These are phyloP conservation scores for Galeopterus variegatus DNA, from an alignment of 2,113 vertebrate genomes.

Conservation along the genomic window DNA sequence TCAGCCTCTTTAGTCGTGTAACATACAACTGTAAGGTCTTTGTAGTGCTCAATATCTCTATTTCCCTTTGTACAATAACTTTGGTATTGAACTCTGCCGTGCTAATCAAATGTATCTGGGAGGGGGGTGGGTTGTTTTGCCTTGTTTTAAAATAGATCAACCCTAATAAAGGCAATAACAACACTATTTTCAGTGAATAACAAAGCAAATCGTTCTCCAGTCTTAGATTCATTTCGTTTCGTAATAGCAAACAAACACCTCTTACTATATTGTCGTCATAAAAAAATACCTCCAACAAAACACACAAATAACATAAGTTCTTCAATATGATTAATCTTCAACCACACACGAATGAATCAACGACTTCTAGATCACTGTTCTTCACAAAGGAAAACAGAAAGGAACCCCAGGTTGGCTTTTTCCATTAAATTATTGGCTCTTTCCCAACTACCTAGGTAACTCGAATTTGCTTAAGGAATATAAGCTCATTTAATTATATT, in stretches of 20 bases:
- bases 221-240: neutral
- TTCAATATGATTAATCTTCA: neutral
- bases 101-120: neutral
- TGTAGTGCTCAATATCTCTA: conserved; percentile 63
- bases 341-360: neutral
- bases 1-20: neutral
- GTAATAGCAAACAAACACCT: neutral
- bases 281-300: neutral
- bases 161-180: neutral
- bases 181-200: too few species aligned
- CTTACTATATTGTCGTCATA: neutral
- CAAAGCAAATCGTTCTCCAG: neutral
- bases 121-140: neutral
- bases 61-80: conserved; percentile 29
- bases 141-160: neutral
- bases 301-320: neutral
- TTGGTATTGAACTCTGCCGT: neutral
- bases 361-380: neutral
- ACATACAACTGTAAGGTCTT: conserved; percentile 45
- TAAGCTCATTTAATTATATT: neutral
- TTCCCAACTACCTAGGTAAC: neutral
- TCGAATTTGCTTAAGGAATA: neutral
- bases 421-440: neutral
- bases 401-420: neutral
- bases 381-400: neutral